Percentiles rank a stretch among this genome's conserved stretches.
Conservation (phyloP, 2,888 invertebrate genomes). For the Coleophora deauratella region DNA sequence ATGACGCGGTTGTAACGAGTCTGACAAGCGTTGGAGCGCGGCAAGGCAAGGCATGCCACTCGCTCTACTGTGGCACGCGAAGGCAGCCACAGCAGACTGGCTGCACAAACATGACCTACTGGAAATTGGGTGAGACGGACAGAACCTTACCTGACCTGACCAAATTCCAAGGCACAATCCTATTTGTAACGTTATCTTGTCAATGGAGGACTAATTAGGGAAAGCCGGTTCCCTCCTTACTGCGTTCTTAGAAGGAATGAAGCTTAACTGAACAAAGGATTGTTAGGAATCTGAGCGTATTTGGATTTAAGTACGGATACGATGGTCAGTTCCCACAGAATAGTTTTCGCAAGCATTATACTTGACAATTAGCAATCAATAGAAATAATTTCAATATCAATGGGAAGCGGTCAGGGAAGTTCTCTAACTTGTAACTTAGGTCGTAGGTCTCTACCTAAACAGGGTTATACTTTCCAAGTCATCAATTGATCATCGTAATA, state of each 20-base stretch:
- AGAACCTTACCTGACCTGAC: conserved; percentile 18
- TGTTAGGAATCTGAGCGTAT: too few relatives aligned
- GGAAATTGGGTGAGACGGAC: conserved; percentile 28
- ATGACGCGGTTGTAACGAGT: conserved; percentile 17
- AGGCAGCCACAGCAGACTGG: neutral
- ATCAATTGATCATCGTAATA: too few relatives aligned
- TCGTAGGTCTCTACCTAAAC: too few relatives aligned
- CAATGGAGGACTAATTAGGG: conserved; percentile 6
- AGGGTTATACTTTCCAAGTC: too few relatives aligned
- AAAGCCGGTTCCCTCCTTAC: conserved; percentile 2
- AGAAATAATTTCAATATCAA: too few relatives aligned
- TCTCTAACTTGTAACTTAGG: too few relatives aligned
- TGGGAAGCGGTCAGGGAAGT: too few relatives aligned
- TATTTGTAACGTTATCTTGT: conserved; percentile 2
- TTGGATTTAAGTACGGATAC: too few relatives aligned
- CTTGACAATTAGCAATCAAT: too few relatives aligned
- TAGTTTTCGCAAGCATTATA: too few relatives aligned
- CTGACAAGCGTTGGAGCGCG: conserved; percentile 10
- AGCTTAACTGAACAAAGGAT: neutral
- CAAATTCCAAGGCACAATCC: conserved; percentile 19
- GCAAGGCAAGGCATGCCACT: neutral
- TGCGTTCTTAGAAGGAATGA: neutral
- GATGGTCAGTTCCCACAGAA: too few relatives aligned
- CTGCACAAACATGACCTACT: conserved; percentile 24
- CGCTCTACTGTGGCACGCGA: neutral